Conservation (phyloP, 2,797 vertebrate genomes). For the Thunnus albacares region DNA sequence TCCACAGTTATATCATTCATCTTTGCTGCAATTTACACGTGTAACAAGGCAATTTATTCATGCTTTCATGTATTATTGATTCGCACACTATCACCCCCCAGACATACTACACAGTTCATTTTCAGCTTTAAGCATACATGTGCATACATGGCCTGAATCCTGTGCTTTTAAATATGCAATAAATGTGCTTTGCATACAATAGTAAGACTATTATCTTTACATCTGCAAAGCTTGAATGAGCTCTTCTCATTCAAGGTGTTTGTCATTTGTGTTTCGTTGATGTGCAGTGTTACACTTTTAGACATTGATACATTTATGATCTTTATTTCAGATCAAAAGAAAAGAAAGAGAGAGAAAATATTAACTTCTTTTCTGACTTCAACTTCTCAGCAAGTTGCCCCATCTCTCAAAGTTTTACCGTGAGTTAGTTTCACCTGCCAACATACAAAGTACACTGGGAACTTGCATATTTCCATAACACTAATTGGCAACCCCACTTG, state of each 20-base stretch:
- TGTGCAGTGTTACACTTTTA: conserved; percentile 2
- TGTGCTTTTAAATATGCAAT: conserved; percentile 6
- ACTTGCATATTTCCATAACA: conserved; percentile 25
- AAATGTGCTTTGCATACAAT: conserved; percentile 13
- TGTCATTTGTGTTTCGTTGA: conserved; percentile 15
- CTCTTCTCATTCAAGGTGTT: conserved; percentile 1
- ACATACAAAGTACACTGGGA: neutral
- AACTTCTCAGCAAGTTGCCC: neutral
- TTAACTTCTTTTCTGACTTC: neutral
- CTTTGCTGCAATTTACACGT: conserved; percentile 13
- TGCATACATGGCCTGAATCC: neutral
- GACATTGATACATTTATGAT: neutral
- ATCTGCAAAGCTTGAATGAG: conserved; percentile 13
- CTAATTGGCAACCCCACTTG: conserved; percentile 20
- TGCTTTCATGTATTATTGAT: conserved; percentile 45
- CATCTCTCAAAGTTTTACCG: conserved; percentile 5
- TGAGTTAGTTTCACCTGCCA: conserved; percentile 4
- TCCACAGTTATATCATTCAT: conserved; percentile 23
- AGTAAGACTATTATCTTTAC: neutral
- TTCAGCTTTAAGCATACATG: conserved; percentile 3
- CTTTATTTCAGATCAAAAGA: conserved; percentile 31
- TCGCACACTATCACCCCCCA: neutral
- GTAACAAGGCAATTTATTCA: conserved; percentile 37
- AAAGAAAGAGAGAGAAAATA: conserved; percentile 5
- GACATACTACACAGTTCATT: neutral